Evolutionary conservation across 2,113 vertebrate species (phyloP).

Genomic region (Baryphthengus martii): DNA sequence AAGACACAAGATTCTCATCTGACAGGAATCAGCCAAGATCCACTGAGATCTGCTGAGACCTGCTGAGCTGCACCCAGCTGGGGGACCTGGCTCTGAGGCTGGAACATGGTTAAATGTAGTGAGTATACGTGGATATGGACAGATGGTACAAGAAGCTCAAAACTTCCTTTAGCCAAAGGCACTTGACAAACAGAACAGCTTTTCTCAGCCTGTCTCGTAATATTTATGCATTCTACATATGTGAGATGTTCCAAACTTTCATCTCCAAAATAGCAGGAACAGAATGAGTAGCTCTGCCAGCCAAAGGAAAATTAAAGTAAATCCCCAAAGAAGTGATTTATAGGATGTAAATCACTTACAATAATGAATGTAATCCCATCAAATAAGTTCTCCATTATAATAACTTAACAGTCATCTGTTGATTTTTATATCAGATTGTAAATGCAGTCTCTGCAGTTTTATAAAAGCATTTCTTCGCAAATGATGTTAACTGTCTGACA

Average conservation of each 20-base stretch:
- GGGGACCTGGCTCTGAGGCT: not conserved
- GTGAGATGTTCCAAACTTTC: slow-evolving; percentile 46
- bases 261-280: slow-evolving; percentile 33
- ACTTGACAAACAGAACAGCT: slow-evolving; percentile 6
- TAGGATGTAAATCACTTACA: slow-evolving; percentile 43
- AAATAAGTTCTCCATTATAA: slow-evolving; percentile 47
- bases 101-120: not conserved
- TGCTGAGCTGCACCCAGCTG: rapidly evolving
- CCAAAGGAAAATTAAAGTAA: slow-evolving; percentile 44
- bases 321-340: slow-evolving; percentile 35
- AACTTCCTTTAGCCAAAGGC: slow-evolving; percentile 28
- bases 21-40: not conserved
- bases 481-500: not conserved
- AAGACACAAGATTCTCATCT: not conserved
- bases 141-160: not conserved
- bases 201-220: not conserved
- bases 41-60: not conserved
- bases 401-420: slow-evolving; percentile 49
- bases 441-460: slow-evolving; percentile 13
- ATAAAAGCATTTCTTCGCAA: not conserved
- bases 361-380: slow-evolving; percentile 16
- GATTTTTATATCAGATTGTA: slow-evolving; percentile 40
- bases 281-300: not conserved
- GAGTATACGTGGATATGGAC: not conserved
- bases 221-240: slow-evolving; percentile 20